Base-by-base conservation (phyloP, 2,888 invertebrate genomes). In the Parnassius smintheus region DNA sequence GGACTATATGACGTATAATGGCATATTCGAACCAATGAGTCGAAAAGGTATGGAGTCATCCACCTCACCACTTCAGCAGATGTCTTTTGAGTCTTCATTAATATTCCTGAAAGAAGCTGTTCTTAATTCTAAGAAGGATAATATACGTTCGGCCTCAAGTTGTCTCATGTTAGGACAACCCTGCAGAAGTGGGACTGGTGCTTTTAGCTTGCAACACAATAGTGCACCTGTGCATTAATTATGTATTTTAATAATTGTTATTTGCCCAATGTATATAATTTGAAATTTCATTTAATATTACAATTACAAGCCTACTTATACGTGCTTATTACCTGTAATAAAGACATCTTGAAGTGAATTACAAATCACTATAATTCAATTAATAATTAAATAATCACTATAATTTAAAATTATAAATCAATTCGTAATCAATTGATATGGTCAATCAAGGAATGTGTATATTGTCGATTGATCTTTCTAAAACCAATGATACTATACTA, bases 1-100 rank as follows among this genome's bases (percentile, higher is more conserved):
- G 0, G 99, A 99, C 88, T 99, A 99, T 81, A 99, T 99, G 99
- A 99, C 99, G 0, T 98, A 95, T 73, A 96, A 96, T 75, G 99
- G 99, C 0, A 91, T 93, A 1, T 98, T 96, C 78, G 95, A 96
- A 75, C 96, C 99, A 0, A 94, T 99, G 85, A 99, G 96, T 81
- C 93, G 99, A 35, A 94, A 94, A 73, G 98, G 98, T 9, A 97
- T 99, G 95, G 96, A 96, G 72, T 94, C 95, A 56, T 96, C 96
- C n/a, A 93, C 97, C 0, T 99, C 99, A 0, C 98, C 99, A 0
- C 85, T 99, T 18, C 99, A 99, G 82, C 98, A 99, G 87, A 99
- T 99, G 97, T 98, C 97, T 1, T 99, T 99, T 80, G 99, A 99
- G 83, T 97, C 98, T 1, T 96, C 98, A 2, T 89, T 98, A 66